These are phyloP conservation scores for Montifringilla adamsi DNA, from an alignment of 2,113 vertebrate genomes.

Conservation along the genomic window DNA sequence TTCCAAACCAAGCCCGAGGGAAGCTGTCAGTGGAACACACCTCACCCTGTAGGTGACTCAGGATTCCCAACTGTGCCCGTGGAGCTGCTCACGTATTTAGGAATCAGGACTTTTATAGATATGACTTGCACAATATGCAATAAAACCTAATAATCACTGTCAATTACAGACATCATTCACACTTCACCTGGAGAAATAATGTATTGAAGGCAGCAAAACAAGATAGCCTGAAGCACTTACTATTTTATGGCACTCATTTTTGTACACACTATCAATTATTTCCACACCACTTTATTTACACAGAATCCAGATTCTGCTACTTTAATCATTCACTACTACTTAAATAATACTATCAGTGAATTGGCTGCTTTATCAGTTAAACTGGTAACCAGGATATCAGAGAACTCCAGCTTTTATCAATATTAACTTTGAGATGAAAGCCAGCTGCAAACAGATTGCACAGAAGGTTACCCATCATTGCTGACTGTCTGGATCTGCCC, in stretches of 20 bases:
- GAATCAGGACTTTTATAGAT: not conserved
- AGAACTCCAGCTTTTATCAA: conserved; percentile 32
- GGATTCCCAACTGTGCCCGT: not conserved
- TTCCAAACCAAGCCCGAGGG: not conserved
- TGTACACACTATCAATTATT: conserved; percentile 19
- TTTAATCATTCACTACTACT: conserved; percentile 61
- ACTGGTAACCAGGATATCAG: conserved; percentile 27
- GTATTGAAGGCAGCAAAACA: not conserved
- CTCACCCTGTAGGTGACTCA: not conserved
- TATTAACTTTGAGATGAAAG: conserved; percentile 21
- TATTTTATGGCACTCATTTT: conserved; percentile 42
- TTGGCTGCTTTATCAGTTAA: conserved; percentile 51
- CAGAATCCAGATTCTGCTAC: conserved; percentile 39
- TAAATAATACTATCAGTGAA: conserved; percentile 66
- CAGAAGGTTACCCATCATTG: not conserved
- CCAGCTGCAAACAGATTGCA: not conserved
- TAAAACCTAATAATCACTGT: not conserved
- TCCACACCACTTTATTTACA: conserved; percentile 41
- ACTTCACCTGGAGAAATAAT: not conserved
- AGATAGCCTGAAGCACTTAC: not conserved
- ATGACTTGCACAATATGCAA: not conserved
- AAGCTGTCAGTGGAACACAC: not conserved
- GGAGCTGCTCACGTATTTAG: fast-evolving
- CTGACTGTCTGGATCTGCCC: not conserved
- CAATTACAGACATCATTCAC: not conserved